These are phyloP conservation scores for Ferdinandea cuprea DNA, from an alignment of 2,888 invertebrate species.

Conservation along the genomic window DNA sequence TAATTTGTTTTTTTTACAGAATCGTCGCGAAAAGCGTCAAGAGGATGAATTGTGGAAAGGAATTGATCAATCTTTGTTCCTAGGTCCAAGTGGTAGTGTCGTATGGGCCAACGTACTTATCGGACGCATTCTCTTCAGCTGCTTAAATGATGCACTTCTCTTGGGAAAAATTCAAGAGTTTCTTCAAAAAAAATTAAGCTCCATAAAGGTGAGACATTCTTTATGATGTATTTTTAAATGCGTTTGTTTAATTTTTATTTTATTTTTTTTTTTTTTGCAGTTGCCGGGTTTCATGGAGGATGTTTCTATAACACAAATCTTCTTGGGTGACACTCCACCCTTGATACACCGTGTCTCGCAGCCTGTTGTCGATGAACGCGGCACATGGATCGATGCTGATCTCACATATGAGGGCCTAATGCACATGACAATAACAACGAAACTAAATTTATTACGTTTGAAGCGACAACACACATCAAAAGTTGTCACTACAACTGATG, in stretches of 20 bases:
- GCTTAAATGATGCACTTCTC: slow-evolving; percentile 78
- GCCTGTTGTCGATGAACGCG: slow-evolving; percentile 90
- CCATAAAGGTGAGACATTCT: slow-evolving; percentile 80
- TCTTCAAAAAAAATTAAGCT: slow-evolving; percentile 81
- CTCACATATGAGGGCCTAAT: slow-evolving; percentile 89
- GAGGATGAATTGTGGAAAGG: slow-evolving; percentile 83
- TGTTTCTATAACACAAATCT: slow-evolving; percentile 88
- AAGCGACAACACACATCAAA: slow-evolving; percentile 77
- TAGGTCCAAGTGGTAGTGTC: slow-evolving; percentile 82
- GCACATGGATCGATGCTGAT: slow-evolving; percentile 93
- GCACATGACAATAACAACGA: slow-evolving; percentile 92
- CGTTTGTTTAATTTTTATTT: not conserved
- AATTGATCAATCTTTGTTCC: slow-evolving; percentile 81
- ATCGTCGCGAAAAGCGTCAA: slow-evolving; percentile 80
- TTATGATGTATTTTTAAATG: not conserved
- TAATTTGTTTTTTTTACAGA: slow-evolving; percentile 73
- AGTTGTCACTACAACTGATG: slow-evolving; percentile 56
- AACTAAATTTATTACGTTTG: slow-evolving; percentile 86
- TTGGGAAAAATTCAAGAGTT: slow-evolving; percentile 81
- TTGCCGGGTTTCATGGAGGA: slow-evolving; percentile 93
- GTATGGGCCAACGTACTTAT: slow-evolving; percentile 82
- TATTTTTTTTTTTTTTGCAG: slow-evolving; percentile 79
- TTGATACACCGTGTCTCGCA: slow-evolving; percentile 86
- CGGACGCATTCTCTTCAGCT: slow-evolving; percentile 81
- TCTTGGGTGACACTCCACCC: slow-evolving; percentile 87